Base-by-base conservation (phyloP, 2,888 invertebrate species). In the Phyllotreta striolata region DNA sequence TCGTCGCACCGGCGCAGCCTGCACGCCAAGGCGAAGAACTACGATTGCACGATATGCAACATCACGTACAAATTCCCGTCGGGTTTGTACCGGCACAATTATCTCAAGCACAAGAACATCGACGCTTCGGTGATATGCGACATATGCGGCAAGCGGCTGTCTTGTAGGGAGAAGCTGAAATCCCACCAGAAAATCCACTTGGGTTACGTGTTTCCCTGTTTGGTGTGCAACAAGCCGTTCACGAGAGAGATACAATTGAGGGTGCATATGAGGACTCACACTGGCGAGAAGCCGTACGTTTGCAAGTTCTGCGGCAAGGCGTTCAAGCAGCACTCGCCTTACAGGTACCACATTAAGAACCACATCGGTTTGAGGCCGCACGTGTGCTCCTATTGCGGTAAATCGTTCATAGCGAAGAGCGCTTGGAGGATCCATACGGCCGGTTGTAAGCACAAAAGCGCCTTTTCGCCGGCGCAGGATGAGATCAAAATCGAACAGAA, bases 341-440 rank as follows among this genome's bases (percentile, higher is more conserved):
- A 82, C 80, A 59, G 55, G 13, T 62, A 86, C 66, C 87, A 88
- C 77, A 86, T 85, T 77, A 80, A 87, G 75, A 85, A 85, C 76
- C 87, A 87, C 80, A 85, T 84, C 68, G 87, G 87, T 44, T 84
- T 85, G 69, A 81, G 85, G 64, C 87, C 87, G 0, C 87, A 86
- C 79, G 80, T 79, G 60, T 87, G 87, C 76, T 81, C 76, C 65
- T 77, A 85, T 66, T 87, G 87, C 77, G 82, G 83, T 1, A 85
- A 86, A 73, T 85, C 85, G 34, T 87, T 86, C 79, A 86, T 86
- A 37, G 85, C 86, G 66, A 84, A 85, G 77, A 58, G 55, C 6
- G 62, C 64, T n/a, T 56, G 60, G 39, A 67, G 55, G 34, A 63
- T 58, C 9, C 67, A 67, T 49, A 46, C 52, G 51, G 37, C 54